These are phyloP conservation scores for Etheostoma nigrum DNA, from an alignment of 2,797 vertebrate species.

Conservation along the genomic window DNA sequence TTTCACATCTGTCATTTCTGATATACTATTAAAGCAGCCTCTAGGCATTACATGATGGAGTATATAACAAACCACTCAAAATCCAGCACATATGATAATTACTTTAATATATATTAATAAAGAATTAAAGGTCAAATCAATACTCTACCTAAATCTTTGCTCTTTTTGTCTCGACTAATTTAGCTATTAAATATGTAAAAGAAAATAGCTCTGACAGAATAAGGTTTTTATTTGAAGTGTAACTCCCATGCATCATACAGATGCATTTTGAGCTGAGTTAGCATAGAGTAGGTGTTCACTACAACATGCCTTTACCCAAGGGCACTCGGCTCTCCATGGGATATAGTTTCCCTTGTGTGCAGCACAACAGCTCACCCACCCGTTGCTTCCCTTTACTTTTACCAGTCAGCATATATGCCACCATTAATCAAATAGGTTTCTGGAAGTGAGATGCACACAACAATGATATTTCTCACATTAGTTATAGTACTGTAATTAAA, in stretches of 20 bases:
- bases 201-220: not conserved
- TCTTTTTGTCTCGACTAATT: not conserved
- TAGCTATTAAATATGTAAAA: not conserved
- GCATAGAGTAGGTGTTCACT: slow-evolving; percentile 30
- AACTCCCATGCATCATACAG: slow-evolving; percentile 29
- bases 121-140: not conserved
- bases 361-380: slow-evolving; percentile 51
- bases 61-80: not conserved
- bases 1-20: slow-evolving; percentile 16
- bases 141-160: not conserved
- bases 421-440: slow-evolving; percentile 53
- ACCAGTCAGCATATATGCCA: slow-evolving; percentile 67
- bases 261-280: slow-evolving; percentile 40
- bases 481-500: slow-evolving; percentile 25
- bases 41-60: not conserved
- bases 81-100: not conserved
- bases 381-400: slow-evolving; percentile 55
- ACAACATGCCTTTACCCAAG: slow-evolving; percentile 46
- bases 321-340: slow-evolving; percentile 39
- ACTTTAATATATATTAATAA: not conserved
- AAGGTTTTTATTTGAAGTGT: slow-evolving; percentile 11
- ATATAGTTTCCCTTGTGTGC: slow-evolving; percentile 52
- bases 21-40: not conserved
- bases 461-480: slow-evolving; percentile 36
- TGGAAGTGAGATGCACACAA: slow-evolving; percentile 20